Percentiles rank a stretch among this genome's conserved stretches.
Conservation (phyloP, 2,888 invertebrate species). For the Acanthococcus lagerstroemiae region DNA sequence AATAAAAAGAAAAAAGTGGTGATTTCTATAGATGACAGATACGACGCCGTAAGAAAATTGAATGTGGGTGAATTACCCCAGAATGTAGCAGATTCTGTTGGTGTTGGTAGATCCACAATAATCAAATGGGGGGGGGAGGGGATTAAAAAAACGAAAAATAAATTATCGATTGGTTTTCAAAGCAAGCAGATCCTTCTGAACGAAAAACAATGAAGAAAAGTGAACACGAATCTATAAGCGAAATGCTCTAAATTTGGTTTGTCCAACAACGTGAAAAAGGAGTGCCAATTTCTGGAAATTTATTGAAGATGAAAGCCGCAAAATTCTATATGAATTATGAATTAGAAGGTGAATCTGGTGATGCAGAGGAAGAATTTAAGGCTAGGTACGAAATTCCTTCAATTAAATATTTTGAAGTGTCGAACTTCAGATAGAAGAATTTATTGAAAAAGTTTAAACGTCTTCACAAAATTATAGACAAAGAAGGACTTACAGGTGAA, state of each 20-base stretch:
- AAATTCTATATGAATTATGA: background rate
- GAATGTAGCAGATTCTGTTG: background rate
- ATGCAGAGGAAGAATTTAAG: too few species aligned
- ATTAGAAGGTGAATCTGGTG: too few species aligned
- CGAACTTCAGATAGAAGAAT: too few species aligned
- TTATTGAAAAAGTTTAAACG: too few species aligned
- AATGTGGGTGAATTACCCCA: background rate
- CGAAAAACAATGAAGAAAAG: slow-evolving; percentile 3
- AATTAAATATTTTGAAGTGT: too few species aligned
- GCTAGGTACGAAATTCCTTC: too few species aligned
- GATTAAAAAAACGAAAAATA: background rate
- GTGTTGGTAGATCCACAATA: background rate
- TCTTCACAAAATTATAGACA: too few species aligned
- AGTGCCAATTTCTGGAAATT: background rate
- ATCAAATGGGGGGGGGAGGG: background rate
- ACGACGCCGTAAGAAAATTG: background rate
- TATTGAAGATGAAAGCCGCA: background rate
- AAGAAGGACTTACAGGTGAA: too few species aligned
- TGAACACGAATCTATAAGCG: background rate
- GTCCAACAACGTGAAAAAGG: slow-evolving; percentile 3
- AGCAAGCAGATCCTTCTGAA: background rate
- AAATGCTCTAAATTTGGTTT: slow-evolving; percentile 1
- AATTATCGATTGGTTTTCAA: background rate
- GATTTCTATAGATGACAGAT: background rate
- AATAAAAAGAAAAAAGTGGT: background rate